Percentiles rank a stretch among this genome's conserved stretches.
Evolutionary conservation across 2,797 vertebrate species (phyloP).

Genomic region (Distichodus sexfasciatus): DNA sequence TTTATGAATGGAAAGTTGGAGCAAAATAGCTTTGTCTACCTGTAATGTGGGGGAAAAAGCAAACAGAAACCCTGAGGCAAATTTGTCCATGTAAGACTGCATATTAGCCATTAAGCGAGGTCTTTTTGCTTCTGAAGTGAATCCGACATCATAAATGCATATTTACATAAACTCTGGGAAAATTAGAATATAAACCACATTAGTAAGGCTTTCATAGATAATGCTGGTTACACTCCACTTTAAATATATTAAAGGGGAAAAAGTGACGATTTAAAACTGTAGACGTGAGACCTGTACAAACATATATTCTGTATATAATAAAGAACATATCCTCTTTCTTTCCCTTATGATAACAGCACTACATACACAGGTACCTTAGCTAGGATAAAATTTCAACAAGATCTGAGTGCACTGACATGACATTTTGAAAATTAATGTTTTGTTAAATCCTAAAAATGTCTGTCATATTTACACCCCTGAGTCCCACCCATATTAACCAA

Average conservation of each 20-base stretch:
- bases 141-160: not conserved
- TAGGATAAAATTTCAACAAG: constrained; percentile 8
- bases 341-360: constrained; percentile 34
- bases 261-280: not conserved
- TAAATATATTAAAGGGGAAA: not conserved
- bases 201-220: constrained; percentile 1
- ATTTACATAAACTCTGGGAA: constrained; percentile 1
- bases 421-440: not conserved
- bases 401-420: constrained; percentile 16
- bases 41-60: not conserved
- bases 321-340: not conserved
- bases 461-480: constrained; percentile 39
- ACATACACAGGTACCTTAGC: constrained; percentile 43
- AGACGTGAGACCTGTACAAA: constrained; percentile 19
- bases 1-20: not conserved
- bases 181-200: constrained; percentile 9
- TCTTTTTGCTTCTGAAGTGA: constrained; percentile 15
- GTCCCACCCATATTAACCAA: constrained; percentile 22
- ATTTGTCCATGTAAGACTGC: not conserved
- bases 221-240: not conserved
- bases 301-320: constrained; percentile 11
- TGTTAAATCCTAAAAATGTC: not conserved
- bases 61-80: constrained; percentile 42
- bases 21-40: not conserved
- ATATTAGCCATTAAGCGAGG: constrained; percentile 1